Percentiles rank a stretch among this genome's conserved stretches.
phyloP scores from a whole-genome alignment of 2,797 vertebrate genomes.

The Petrocephalus schoutedeni region DNA sequence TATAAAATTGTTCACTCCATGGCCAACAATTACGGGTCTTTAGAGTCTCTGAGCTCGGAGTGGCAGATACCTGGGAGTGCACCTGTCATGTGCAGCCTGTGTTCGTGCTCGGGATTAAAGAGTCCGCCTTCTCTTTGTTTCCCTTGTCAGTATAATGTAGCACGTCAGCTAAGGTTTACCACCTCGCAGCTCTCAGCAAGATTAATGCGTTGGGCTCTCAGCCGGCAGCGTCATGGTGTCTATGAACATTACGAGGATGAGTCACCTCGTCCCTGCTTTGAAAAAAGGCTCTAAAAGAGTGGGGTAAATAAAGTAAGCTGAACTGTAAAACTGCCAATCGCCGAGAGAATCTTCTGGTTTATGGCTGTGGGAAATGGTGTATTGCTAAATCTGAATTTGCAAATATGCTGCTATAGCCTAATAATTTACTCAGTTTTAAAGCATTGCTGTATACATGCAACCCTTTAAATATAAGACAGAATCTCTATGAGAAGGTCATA shows the following conservation, averaged over 20 bases:
- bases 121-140: not conserved
- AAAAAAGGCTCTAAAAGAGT: not conserved
- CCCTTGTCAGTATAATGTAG: not conserved
- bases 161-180: not conserved
- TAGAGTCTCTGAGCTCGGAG: not conserved
- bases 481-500: slow-evolving; percentile 50
- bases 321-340: not conserved
- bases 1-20: not conserved
- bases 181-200: not conserved
- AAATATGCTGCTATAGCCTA: not conserved
- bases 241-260: slow-evolving; percentile 6
- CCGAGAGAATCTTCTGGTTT: not conserved
- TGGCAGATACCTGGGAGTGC: not conserved
- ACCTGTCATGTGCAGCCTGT: not conserved
- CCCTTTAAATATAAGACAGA: slow-evolving; percentile 46
- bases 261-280: not conserved
- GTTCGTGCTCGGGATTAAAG: not conserved
- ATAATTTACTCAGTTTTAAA: not conserved
- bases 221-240: slow-evolving; percentile 29
- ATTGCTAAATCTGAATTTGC: not conserved
- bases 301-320: not conserved
- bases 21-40: not conserved
- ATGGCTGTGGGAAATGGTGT: slow-evolving; percentile 19
- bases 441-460: not conserved
- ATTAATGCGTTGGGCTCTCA: slow-evolving; percentile 32